Evolutionary conservation across 92 coral and sea anemone species (phyloP).

Genomic region (Epizoanthus ramosus): DNA sequence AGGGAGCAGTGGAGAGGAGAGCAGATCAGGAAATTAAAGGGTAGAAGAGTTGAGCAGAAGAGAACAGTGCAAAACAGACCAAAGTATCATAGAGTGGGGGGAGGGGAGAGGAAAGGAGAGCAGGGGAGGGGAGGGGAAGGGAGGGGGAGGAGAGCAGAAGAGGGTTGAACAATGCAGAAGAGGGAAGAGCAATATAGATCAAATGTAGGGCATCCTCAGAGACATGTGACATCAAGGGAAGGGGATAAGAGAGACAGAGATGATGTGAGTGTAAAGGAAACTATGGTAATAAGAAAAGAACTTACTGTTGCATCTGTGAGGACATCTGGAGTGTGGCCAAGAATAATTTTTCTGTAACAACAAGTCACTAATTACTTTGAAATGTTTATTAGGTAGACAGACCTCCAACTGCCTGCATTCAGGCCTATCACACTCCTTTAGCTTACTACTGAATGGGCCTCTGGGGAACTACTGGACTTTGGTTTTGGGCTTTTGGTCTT

Average conservation of each 20-base stretch:
- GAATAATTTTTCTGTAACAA: constrained; percentile 55
- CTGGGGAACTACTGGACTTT: no score
- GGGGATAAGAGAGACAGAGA: background rate
- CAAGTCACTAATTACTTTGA: background rate
- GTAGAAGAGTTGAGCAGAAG: no score
- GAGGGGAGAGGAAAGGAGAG: background rate
- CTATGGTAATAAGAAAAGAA: background rate
- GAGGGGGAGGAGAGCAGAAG: background rate
- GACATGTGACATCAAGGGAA: background rate
- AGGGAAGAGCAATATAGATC: no score
- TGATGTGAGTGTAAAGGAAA: background rate
- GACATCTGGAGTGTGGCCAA: constrained; percentile 88
- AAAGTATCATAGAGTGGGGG: background rate
- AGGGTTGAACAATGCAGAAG: no score
- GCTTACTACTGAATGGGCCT: no score
- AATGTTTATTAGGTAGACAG: no score
- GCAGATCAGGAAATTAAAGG: no score
- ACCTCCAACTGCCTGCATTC: no score
- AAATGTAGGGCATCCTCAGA: no score
- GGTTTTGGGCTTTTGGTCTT: no score
- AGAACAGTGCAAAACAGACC: background rate
- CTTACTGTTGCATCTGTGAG: constrained; percentile 90
- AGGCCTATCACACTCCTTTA: no score
- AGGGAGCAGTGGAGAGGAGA: background rate
- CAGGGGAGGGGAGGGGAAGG: background rate